phyloP scores from a whole-genome alignment of 2,797 vertebrate genomes.

The Capromys pilorides region DNA sequence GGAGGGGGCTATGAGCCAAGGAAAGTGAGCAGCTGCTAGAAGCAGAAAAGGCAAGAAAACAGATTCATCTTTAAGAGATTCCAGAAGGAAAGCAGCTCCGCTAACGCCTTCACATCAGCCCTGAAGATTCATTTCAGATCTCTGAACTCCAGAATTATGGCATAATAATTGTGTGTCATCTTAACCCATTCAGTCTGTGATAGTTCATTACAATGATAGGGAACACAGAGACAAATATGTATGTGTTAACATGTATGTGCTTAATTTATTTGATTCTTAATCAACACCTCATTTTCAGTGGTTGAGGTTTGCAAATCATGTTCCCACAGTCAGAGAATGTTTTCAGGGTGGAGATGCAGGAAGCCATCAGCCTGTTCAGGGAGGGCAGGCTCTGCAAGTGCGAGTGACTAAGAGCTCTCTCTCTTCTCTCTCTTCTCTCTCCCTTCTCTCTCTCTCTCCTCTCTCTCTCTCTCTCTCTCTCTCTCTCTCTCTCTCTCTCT shows the following conservation, averaged over 20 bases:
- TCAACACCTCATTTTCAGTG: not conserved
- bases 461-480: not conserved
- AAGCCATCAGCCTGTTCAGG: not conserved
- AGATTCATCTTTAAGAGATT: not conserved
- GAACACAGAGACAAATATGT: not conserved
- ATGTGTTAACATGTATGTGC: not conserved
- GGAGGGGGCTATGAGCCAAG: not conserved
- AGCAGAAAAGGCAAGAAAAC: not conserved
- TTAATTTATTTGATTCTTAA: not conserved
- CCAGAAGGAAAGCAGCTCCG: not conserved
- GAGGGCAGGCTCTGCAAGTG: not conserved
- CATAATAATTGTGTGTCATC: not conserved
- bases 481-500: not conserved
- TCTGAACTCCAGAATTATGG: conserved; percentile 22
- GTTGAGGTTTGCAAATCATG: not conserved
- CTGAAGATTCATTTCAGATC: conserved; percentile 6
- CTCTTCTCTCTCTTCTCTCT: not conserved
- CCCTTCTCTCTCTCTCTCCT: not conserved
- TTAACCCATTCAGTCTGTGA: not conserved
- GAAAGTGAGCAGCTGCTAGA: not conserved
- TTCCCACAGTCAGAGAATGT: not conserved
- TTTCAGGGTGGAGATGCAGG: not conserved
- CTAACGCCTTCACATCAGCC: not conserved
- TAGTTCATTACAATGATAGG: not conserved
- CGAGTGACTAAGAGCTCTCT: not conserved